A percentile compares a stretch with the other conserved stretches of the same genome.
phyloP scores from a whole-genome alignment of 2,888 invertebrate genomes.

The Augiades crinisus region DNA sequence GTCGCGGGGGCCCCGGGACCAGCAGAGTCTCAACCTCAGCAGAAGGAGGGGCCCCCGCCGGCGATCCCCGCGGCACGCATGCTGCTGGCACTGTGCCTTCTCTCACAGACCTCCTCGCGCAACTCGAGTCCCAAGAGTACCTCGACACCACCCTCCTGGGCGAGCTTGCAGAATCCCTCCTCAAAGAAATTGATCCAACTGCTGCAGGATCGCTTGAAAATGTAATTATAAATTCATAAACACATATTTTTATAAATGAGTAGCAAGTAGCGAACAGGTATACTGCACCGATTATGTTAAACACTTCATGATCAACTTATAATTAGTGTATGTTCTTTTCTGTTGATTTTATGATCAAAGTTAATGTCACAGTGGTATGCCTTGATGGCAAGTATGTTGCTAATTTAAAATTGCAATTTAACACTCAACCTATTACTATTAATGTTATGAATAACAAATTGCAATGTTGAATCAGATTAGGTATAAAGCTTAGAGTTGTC shows the following conservation, averaged over 20 bases:
- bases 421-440: not conserved
- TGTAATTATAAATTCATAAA: constrained; percentile 68
- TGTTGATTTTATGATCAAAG: too few species aligned
- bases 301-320: too few species aligned
- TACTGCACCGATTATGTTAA: too few species aligned
- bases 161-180: constrained; percentile 91
- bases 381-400: too few species aligned
- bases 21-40: constrained; percentile 95
- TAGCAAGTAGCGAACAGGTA: too few species aligned
- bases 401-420: not conserved
- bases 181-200: constrained; percentile 89
- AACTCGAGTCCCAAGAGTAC: constrained; percentile 88
- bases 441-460: not conserved
- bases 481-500: not conserved
- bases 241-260: too few species aligned
- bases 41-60: constrained; percentile 92
- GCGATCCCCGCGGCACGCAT: constrained; percentile 86
- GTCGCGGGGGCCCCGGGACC: constrained; percentile 88
- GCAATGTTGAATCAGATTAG: not conserved
- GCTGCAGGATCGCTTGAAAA: constrained; percentile 84
- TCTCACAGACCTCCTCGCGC: constrained; percentile 92
- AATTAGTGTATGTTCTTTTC: too few species aligned
- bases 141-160: constrained; percentile 83
- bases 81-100: constrained; percentile 90
- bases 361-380: too few species aligned